Conservation (phyloP, 92 coral and sea anemone species). For the Scolanthus callimorphus region DNA sequence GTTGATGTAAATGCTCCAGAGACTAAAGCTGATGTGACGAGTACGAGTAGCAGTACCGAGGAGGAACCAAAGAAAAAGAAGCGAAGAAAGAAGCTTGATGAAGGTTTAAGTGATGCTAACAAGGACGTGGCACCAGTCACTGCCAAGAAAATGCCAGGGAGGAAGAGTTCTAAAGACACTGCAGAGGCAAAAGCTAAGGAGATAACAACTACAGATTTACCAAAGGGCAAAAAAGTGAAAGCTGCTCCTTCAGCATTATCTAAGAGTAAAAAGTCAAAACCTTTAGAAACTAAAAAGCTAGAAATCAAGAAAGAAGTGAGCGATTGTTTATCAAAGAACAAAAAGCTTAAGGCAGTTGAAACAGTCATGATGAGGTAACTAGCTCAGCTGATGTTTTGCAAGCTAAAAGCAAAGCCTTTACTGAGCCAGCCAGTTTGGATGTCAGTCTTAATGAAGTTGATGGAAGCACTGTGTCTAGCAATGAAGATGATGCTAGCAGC, state of each 20-base stretch:
- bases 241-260: not conserved
- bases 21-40: slow-evolving; percentile 22
- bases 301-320: slow-evolving; percentile 8
- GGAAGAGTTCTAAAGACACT: not conserved
- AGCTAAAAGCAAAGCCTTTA: too few relatives aligned
- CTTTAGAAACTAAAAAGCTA: too few relatives aligned
- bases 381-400: slow-evolving; percentile 21
- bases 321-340: slow-evolving; percentile 1
- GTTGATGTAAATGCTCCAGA: not conserved
- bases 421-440: slow-evolving; percentile 5
- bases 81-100: slow-evolving; percentile 33
- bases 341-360: not conserved
- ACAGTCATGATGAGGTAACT: slow-evolving; percentile 13
- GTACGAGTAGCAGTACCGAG: slow-evolving; percentile 19
- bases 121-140: not conserved
- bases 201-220: not conserved
- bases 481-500: slow-evolving; percentile 68
- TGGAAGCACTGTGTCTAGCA: slow-evolving; percentile 53
- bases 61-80: slow-evolving; percentile 29
- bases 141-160: not conserved
- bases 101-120: slow-evolving; percentile 4
- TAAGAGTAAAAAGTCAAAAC: not conserved
- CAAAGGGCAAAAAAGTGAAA: slow-evolving; percentile 12
- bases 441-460: slow-evolving; percentile 30
- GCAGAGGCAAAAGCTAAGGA: not conserved